phyloP scores from a whole-genome alignment of 2,113 vertebrate species.

The Oreochromis niloticus region DNA sequence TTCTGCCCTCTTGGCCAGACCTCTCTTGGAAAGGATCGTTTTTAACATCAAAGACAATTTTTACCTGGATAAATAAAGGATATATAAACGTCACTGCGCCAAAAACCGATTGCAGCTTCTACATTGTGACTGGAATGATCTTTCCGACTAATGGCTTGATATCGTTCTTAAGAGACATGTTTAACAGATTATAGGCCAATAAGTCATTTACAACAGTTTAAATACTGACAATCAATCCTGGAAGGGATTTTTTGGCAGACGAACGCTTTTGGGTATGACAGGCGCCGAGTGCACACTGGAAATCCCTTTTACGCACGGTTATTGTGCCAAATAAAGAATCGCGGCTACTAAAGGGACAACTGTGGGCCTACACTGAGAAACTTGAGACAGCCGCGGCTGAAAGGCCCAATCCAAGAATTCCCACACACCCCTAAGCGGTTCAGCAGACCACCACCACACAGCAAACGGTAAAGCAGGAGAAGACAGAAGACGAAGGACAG shows the following conservation, averaged over 20 bases:
- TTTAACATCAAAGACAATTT: background rate
- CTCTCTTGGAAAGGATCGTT: background rate
- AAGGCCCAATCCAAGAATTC: slow-evolving; percentile 33
- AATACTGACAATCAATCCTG: background rate
- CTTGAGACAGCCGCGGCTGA: background rate
- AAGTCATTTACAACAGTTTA: background rate
- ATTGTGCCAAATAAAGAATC: slow-evolving; percentile 15
- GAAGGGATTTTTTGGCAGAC: background rate
- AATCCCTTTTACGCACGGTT: background rate
- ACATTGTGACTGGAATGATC: background rate
- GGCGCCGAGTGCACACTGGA: background rate
- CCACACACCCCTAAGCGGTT: slow-evolving; percentile 37
- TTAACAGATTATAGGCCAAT: background rate
- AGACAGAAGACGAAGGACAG: background rate
- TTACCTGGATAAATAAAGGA: background rate
- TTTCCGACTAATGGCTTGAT: background rate
- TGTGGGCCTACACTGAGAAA: slow-evolving; percentile 2
- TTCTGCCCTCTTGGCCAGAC: background rate
- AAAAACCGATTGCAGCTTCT: background rate
- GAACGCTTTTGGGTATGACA: background rate
- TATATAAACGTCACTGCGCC: background rate
- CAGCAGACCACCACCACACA: slow-evolving; percentile 26
- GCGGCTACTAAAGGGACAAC: background rate
- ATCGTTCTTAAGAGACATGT: background rate
- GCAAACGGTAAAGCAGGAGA: background rate